Percentiles rank a stretch among this genome's conserved stretches.
phyloP scores from a whole-genome alignment of 2,797 vertebrate genomes.

The Pangasius larnaudii region DNA sequence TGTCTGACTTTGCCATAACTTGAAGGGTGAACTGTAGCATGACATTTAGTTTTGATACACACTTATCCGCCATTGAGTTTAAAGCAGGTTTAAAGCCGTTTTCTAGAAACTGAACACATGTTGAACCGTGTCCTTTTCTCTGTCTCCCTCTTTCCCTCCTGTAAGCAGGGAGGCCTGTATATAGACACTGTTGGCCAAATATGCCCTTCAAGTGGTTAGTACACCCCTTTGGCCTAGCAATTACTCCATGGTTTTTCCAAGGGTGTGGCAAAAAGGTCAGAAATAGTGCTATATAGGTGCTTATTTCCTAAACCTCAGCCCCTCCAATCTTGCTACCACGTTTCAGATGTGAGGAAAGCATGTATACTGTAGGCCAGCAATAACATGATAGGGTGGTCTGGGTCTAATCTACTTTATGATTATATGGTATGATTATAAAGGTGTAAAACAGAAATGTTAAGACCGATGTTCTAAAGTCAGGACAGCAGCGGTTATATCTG shows the following conservation, averaged over 20 bases:
- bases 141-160: constrained; percentile 47
- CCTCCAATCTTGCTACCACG: constrained; percentile 60
- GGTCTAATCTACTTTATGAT: constrained; percentile 9
- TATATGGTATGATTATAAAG: not conserved
- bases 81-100: not conserved
- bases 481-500: not conserved
- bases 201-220: constrained; percentile 73
- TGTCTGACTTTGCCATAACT: not conserved
- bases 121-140: constrained; percentile 14
- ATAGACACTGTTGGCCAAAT: constrained; percentile 61
- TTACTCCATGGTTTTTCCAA: constrained; percentile 66
- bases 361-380: not conserved
- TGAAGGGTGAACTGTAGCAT: not conserved
- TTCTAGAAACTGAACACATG: constrained; percentile 18
- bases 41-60: not conserved
- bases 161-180: constrained; percentile 60
- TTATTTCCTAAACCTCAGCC: constrained; percentile 72
- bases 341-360: constrained; percentile 30
- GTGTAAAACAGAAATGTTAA: not conserved
- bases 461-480: not conserved
- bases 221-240: constrained; percentile 65
- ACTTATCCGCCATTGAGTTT: not conserved
- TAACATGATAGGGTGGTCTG: constrained; percentile 17
- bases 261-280: constrained; percentile 72
- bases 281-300: constrained; percentile 69